A percentile compares a stretch with the other conserved stretches of the same genome.
These are phyloP conservation scores for Sebastes matsubarae DNA, from an alignment of 2,797 vertebrate genomes.

Conservation along the genomic window DNA sequence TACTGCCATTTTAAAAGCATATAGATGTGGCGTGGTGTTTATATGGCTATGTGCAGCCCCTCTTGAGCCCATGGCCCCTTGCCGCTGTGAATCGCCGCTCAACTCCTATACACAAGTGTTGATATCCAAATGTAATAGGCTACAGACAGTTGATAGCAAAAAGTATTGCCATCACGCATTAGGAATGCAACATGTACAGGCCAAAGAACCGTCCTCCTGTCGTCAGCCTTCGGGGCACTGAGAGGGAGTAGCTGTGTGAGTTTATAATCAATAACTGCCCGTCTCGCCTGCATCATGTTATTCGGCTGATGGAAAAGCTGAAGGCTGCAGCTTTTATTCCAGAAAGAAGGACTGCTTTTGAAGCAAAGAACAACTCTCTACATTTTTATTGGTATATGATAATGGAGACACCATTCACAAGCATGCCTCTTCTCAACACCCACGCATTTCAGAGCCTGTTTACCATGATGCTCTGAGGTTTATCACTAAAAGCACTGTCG, in stretches of 20 bases:
- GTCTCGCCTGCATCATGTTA: background rate
- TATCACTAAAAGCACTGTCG: background rate
- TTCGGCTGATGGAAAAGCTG: background rate
- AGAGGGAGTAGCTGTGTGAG: background rate
- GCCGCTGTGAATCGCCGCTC: background rate
- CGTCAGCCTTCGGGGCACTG: background rate
- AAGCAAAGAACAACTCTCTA: background rate
- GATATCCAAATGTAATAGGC: background rate
- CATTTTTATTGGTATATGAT: constrained; percentile 1
- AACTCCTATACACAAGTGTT: background rate
- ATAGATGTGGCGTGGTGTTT: background rate
- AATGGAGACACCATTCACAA: background rate
- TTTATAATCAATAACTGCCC: background rate
- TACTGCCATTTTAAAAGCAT: background rate
- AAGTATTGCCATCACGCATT: background rate
- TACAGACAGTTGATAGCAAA: background rate
- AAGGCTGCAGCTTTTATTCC: background rate
- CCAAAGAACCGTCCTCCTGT: background rate
- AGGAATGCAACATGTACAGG: background rate
- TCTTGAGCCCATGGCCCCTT: background rate
- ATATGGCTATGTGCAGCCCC: background rate
- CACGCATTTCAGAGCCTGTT: background rate
- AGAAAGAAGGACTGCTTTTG: background rate
- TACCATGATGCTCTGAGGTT: background rate
- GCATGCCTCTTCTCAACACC: background rate